phyloP scores from a whole-genome alignment of 2,888 invertebrate genomes.

The Yponomeuta sedellus region DNA sequence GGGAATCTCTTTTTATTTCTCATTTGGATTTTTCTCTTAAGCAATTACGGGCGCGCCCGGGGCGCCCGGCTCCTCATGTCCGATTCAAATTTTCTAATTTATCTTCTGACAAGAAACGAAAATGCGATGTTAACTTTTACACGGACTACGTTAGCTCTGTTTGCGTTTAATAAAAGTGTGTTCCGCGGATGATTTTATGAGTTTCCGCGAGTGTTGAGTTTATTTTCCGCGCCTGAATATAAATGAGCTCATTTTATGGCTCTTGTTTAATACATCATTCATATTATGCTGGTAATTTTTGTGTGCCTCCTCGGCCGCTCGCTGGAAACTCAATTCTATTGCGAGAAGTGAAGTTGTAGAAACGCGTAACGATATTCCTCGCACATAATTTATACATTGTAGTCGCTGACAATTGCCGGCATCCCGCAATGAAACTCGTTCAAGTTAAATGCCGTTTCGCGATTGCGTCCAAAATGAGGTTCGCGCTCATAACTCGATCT shows the following conservation, averaged over 20 bases:
- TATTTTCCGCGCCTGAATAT: slow-evolving; percentile 46
- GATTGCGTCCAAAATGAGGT: slow-evolving; percentile 40
- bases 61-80: slow-evolving; percentile 48
- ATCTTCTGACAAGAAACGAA: slow-evolving; percentile 61
- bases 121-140: slow-evolving; percentile 67
- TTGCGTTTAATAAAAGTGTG: slow-evolving; percentile 66
- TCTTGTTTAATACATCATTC: slow-evolving; percentile 33
- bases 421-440: slow-evolving; percentile 15
- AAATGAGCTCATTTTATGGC: slow-evolving; percentile 51
- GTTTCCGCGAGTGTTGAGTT: slow-evolving; percentile 57
- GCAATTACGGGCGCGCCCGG: slow-evolving; percentile 66
- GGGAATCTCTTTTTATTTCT: slow-evolving; percentile 75
- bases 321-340: not conserved
- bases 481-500: slow-evolving; percentile 40
- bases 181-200: slow-evolving; percentile 59
- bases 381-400: not conserved
- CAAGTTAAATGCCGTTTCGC: slow-evolving; percentile 32
- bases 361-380: not conserved
- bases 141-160: slow-evolving; percentile 55
- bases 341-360: not conserved
- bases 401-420: not conserved
- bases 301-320: not conserved
- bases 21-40: slow-evolving; percentile 77
- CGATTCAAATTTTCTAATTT: slow-evolving; percentile 57
- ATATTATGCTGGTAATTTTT: slow-evolving; percentile 24